Evolutionary conservation across 1,140 invertebrate genomes (phyloP), one percentile per base, ranked within the genome.

Genomic region (Adelges cooleyi): DNA sequence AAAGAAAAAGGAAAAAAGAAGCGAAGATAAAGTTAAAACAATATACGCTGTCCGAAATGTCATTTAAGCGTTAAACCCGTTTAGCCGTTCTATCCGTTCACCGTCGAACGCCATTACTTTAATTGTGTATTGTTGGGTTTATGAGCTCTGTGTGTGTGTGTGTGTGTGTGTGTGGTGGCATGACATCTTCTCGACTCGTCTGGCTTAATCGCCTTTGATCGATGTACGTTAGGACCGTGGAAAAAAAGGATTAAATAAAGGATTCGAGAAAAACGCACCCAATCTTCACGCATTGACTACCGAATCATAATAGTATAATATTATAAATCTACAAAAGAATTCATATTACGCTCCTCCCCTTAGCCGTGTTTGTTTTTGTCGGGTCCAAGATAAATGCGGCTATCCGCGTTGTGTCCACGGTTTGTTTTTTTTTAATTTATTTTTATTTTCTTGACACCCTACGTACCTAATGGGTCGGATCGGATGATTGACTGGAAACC

Each of bases 21-120:
- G 18, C 25, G 25, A 20, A 38, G 17, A 17, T 52, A 59, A 59
- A 56, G 33, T 42, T 67, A 59, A 67, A 59, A 59, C 54, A 67
- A 67, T 67, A n/a, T n/a, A 54, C 51, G 48, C 65, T 66, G 49
- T 18, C 33, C 38, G 44, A 46, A 67, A 67, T 66, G 66, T 62
- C 56, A 42, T 62, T 62, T 62, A 62, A 62, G 56, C 42, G 33
- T 62, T 62, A 62, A 62, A 62, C 44, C 56, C 22, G 56, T 46
- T 48, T 62, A 46, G 56, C 38, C n/a, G n/a, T n/a, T 44, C 56
- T 62, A 40, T 33, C 20, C 46, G 29, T 11, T 13, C 25, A 62
- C 42, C 56, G 56, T 62, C 56, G 29, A 44, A 62, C 25, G 33
- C 56, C 56, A 62, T 62, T 62, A 62, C 56, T 62, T 62, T 62